phyloP scores from a whole-genome alignment of 2,888 invertebrate genomes.

The Harpalus rufipes region DNA sequence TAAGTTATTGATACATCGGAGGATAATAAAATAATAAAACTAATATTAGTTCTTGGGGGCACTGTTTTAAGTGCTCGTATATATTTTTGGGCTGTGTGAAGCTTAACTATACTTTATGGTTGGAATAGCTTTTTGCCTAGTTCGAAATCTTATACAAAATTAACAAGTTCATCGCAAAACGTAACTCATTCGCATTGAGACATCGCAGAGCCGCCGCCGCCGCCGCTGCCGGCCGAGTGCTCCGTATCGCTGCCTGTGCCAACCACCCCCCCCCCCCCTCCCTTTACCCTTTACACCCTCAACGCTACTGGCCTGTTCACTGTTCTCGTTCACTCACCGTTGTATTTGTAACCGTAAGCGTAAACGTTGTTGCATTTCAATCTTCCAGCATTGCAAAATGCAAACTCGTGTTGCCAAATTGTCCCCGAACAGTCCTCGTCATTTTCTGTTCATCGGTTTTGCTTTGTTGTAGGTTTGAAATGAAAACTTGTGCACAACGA shows the following conservation, averaged over 20 bases:
- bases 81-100: constrained; percentile 83
- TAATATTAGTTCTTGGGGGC: constrained; percentile 80
- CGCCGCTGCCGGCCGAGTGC: constrained; percentile 71
- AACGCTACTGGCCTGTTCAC: constrained; percentile 36
- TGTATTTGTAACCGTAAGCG: constrained; percentile 43
- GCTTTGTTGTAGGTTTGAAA: constrained; percentile 54
- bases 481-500: constrained; percentile 49
- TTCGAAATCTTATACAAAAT: constrained; percentile 76
- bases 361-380: constrained; percentile 56
- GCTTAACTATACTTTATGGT: constrained; percentile 77
- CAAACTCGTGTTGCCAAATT: constrained; percentile 58
- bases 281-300: too few species aligned
- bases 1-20: constrained; percentile 53
- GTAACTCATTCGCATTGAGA: constrained; percentile 73
- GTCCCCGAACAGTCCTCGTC: constrained; percentile 49
- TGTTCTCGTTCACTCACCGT: constrained; percentile 47
- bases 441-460: constrained; percentile 47
- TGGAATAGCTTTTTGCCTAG: constrained; percentile 80
- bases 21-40: constrained; percentile 72
- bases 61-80: constrained; percentile 85
- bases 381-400: constrained; percentile 58
- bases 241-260: constrained; percentile 63
- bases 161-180: constrained; percentile 70
- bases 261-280: too few species aligned
- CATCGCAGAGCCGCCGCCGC: constrained; percentile 68